Conservation (phyloP, 2,888 invertebrate genomes). For the Melangyna quadrimaculata region DNA sequence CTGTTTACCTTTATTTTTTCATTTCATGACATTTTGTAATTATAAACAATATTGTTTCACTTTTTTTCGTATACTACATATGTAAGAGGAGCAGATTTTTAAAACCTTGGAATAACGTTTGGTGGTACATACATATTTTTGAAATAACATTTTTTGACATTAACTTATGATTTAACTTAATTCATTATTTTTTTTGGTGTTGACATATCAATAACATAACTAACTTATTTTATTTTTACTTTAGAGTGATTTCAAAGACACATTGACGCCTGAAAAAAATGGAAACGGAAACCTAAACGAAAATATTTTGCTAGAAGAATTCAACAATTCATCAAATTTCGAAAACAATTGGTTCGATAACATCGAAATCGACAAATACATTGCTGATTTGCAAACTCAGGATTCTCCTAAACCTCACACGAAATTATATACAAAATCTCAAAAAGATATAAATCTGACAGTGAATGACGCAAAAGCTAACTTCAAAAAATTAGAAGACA, state of each 20-base stretch:
- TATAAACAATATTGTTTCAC: no score
- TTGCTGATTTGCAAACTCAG: neutral
- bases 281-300: neutral
- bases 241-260: conserved; percentile 56
- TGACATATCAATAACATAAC: neutral
- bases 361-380: conserved; percentile 18
- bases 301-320: conserved; percentile 34
- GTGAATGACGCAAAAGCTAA: neutral
- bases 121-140: no score
- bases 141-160: no score
- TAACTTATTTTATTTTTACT: neutral
- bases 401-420: neutral
- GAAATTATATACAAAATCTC: neutral
- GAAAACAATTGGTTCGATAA: conserved; percentile 36
- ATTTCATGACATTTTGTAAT: no score
- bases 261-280: neutral
- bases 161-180: no score
- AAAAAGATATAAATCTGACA: neutral
- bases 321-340: conserved; percentile 2
- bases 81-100: no score
- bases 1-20: no score
- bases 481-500: conserved; percentile 5
- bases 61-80: no score
- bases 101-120: no score
- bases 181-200: no score